Conservation (phyloP, 2,888 invertebrate species). For the Tubiluchus corallicola region DNA sequence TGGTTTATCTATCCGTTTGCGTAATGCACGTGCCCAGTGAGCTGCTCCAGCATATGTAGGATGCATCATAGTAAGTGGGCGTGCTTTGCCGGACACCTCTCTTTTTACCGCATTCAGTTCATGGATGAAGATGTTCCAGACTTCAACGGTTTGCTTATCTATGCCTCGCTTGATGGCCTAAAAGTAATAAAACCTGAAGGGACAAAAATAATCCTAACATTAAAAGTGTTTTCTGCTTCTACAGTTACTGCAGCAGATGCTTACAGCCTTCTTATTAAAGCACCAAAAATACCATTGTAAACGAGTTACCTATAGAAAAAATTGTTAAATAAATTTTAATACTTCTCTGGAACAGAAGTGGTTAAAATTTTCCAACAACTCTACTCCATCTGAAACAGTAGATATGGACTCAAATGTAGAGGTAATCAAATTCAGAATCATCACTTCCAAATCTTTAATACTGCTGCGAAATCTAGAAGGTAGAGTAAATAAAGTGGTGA, state of each 20-base stretch:
- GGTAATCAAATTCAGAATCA: slow-evolving; percentile 60
- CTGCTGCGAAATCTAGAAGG: slow-evolving; percentile 32
- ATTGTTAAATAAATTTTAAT: too few species aligned
- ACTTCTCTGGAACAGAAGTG: slow-evolving; percentile 51
- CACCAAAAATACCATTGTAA: too few species aligned
- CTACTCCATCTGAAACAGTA: slow-evolving; percentile 59
- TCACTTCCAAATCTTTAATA: slow-evolving; percentile 42
- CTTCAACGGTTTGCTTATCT: slow-evolving; percentile 41
- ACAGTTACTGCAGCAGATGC: too few species aligned
- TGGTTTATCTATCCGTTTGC: slow-evolving; percentile 33
- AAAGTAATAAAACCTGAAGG: too few species aligned
- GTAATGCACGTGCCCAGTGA: slow-evolving; percentile 44
- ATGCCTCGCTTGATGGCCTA: slow-evolving; percentile 29
- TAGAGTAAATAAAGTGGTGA: too few species aligned
- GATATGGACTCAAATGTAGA: slow-evolving; percentile 56
- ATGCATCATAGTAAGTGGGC: slow-evolving; percentile 36
- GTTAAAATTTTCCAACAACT: slow-evolving; percentile 52
- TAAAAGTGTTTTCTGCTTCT: too few species aligned
- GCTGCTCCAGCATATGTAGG: slow-evolving; percentile 55
- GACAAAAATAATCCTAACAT: too few species aligned
- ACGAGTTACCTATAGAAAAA: too few species aligned
- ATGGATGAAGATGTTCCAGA: slow-evolving; percentile 43
- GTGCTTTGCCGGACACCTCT: slow-evolving; percentile 33
- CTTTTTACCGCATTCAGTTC: slow-evolving; percentile 54
- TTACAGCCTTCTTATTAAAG: too few species aligned